Percentiles rank a stretch among this genome's conserved stretches.
Evolutionary conservation across 2,113 vertebrate genomes (phyloP).

Genomic region (Pedionomus torquatus): DNA sequence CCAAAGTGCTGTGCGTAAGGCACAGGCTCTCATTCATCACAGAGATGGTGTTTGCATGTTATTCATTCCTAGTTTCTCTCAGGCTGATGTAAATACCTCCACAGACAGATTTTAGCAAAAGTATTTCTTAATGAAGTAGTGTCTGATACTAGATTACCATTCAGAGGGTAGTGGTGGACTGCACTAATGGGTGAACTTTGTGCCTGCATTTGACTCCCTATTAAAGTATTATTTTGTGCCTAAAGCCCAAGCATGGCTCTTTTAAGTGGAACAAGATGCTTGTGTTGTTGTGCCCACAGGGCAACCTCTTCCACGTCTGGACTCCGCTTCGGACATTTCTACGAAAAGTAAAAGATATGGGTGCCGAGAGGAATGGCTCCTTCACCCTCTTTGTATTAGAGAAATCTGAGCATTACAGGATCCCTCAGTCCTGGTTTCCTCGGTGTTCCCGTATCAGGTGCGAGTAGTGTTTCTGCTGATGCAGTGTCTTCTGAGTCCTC

Average conservation of each 20-base stretch:
- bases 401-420: slow-evolving; percentile 42
- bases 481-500: slow-evolving; percentile 69
- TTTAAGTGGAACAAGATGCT: not conserved
- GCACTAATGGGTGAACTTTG: slow-evolving; percentile 76
- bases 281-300: not conserved
- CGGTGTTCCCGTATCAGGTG: slow-evolving; percentile 25
- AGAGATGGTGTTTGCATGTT: not conserved
- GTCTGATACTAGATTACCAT: slow-evolving; percentile 69
- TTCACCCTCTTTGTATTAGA: not conserved
- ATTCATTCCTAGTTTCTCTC: not conserved
- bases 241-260: slow-evolving; percentile 64
- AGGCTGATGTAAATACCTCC: not conserved
- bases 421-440: slow-evolving; percentile 46
- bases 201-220: slow-evolving; percentile 79
- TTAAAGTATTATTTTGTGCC: slow-evolving; percentile 80
- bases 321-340: slow-evolving; percentile 43
- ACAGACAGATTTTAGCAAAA: slow-evolving; percentile 17
- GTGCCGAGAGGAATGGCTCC: slow-evolving; percentile 45
- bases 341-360: slow-evolving; percentile 52
- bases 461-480: slow-evolving; percentile 74
- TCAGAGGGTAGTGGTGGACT: slow-evolving; percentile 71
- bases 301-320: not conserved
- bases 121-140: slow-evolving; percentile 60
- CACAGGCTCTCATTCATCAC: not conserved
- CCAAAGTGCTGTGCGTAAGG: not conserved